Evolutionary conservation across 2,113 vertebrate genomes (phyloP).

Genomic region (Urocolius indicus): DNA sequence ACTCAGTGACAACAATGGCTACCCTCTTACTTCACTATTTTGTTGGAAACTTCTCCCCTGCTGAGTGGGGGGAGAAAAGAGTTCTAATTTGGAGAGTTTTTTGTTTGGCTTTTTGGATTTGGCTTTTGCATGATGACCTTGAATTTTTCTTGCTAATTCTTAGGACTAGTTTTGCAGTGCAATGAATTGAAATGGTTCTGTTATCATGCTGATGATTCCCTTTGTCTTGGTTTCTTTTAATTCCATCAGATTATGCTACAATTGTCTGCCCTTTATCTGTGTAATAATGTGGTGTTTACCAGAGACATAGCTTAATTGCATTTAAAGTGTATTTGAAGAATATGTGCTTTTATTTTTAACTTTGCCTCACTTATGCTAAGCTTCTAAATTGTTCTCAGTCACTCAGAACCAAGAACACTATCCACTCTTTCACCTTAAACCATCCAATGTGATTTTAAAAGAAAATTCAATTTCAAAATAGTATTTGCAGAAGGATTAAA

Average conservation of each 20-base stretch:
- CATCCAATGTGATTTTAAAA: neutral
- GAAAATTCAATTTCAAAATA: neutral
- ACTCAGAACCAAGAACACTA: neutral
- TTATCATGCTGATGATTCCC: conserved; percentile 54
- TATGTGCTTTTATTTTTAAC: conserved; percentile 24
- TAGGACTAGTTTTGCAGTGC: neutral
- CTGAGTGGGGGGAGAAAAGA: neutral
- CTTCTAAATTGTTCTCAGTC: neutral
- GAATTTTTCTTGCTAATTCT: conserved; percentile 46
- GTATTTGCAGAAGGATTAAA: conserved; percentile 31
- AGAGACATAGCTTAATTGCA: conserved; percentile 26
- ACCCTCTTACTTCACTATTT: neutral
- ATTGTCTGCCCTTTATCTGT: conserved; percentile 40
- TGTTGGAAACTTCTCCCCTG: neutral
- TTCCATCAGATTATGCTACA: conserved; percentile 44
- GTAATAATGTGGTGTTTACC: conserved; percentile 35
- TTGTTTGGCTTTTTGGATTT: neutral
- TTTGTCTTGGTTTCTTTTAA: conserved; percentile 60
- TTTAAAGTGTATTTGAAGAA: conserved; percentile 29
- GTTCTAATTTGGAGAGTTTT: neutral
- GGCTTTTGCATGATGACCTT: conserved; percentile 40
- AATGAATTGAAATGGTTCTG: conserved; percentile 20
- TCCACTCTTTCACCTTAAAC: neutral
- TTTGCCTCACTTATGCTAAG: neutral
- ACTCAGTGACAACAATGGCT: neutral